Evolutionary conservation across 2,888 invertebrate genomes (phyloP), one percentile per base, ranked within the genome.

Genomic region (Fragum fragum): DNA sequence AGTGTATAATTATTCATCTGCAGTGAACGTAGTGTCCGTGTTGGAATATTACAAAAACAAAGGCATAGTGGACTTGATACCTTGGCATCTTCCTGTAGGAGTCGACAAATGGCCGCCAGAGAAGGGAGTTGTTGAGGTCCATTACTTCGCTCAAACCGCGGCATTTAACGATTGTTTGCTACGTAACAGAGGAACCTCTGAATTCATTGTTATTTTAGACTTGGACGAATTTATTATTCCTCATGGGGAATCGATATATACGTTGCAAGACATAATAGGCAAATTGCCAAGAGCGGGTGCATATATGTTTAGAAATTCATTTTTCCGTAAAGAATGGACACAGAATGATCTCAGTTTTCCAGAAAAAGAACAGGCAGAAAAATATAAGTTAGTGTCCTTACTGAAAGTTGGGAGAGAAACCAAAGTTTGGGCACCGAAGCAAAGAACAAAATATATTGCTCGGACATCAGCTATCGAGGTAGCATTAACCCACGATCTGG

Each of bases 181-280:
- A 76, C 81, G 93, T 42, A 83, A 86, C 69, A 86, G 88, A 81
- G 73, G 85, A 63, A 23, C 70, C 16, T 88, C 88, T 32, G 75
- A 88, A 28, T 92, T 88, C 75, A 72, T 93, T 16, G 92, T 91
- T 3, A 91, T 90, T 79, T 81, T 89, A 72, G 94, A 94, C 77
- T 70, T 93, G 21, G 93, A 94, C 76, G 94, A 94, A 80, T 91
- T 92, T 66, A 89, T 94, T 53, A 87, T 93, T 16, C 93, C 94
- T 5, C 70, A 55, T 39, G 16, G 14, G 18, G 57, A 70, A 9
- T 23, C 39, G 11, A 21, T 52, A 32, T 28, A 5, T 3, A 71
- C 74, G 2, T 70, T 68, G 69, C 2, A 52, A 5, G 76, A 81
- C 23, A 69, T 76, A 26, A 36, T 81, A 7, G 18, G 14, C 14